Evolutionary conservation across 2,888 invertebrate genomes (phyloP), one percentile per base, ranked within the genome.

Genomic region (Coecobrya sp.): DNA sequence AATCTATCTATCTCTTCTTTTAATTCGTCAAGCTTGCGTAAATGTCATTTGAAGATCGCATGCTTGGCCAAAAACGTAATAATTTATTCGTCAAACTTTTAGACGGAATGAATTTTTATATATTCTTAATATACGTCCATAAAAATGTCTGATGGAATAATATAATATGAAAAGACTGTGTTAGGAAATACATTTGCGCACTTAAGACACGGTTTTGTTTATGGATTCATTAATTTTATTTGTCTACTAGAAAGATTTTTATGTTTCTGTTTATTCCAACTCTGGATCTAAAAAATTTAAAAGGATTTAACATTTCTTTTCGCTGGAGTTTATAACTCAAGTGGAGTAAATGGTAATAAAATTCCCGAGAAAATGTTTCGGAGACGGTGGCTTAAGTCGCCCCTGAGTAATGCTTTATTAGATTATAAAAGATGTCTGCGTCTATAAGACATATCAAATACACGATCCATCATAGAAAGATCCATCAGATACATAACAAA

Each of bases 221-320:
- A 49, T 86, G 49, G 11, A n/a, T 22, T 86, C 86, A 86, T 70
- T 86, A 70, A 49, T 68, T 86, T 86, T 86, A 86, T 86, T 65
- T 52, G 10, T 45, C 30, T 42, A 0, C 36, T 62, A 65, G 0
- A 22, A 22, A 45, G 13, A 49, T 86, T 70, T 85, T 52, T 85
- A 22, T 36, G 27, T 8, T 10, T 82, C 82, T 49, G 13, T 62
- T 82, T 55, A 62, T 62, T 82, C 27, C 19, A 8, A 11, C n/a
- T 5, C 19, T 19, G 19, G 5, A 19, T 27, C 19, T 52, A 19
- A 81, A 55, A 52, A 55, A 30, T 55, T 30, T 27, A 55, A 55
- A 52, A 11, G 36, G 30, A 27, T 55, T 7, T 36, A 4, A 7
- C 36, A 7, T 4, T 36, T 2, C 3, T 2, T 36, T 36, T 36